phyloP scores from a whole-genome alignment of 1,140 invertebrate species.

The Caenorhabditis tropicalis region DNA sequence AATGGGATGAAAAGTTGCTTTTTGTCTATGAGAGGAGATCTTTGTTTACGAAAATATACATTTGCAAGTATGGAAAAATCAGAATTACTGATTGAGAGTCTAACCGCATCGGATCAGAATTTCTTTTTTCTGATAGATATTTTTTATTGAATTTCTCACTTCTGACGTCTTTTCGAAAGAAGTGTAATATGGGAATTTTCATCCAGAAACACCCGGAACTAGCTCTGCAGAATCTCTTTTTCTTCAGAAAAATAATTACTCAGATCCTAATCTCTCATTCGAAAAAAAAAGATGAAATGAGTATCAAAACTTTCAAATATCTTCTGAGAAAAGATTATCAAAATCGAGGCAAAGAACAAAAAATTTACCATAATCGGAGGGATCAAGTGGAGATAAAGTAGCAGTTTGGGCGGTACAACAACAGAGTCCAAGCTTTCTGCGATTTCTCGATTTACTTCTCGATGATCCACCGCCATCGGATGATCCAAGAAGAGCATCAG shows the following conservation, averaged over 20 bases:
- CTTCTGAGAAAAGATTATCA: background rate
- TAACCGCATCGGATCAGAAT: too few species aligned
- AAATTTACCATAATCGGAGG: constrained; percentile 6
- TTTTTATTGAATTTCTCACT: too few species aligned
- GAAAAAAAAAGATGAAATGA: background rate
- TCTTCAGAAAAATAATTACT: background rate
- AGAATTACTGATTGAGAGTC: too few species aligned
- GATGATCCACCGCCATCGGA: background rate
- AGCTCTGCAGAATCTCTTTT: background rate
- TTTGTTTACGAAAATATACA: background rate
- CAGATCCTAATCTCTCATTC: background rate
- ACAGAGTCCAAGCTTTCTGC: background rate
- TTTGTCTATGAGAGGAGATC: background rate
- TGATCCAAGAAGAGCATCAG: constrained; percentile 1
- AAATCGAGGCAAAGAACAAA: background rate
- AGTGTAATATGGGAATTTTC: too few species aligned
- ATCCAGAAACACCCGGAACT: background rate
- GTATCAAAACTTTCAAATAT: background rate
- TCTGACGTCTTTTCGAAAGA: too few species aligned
- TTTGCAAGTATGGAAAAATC: too few species aligned
- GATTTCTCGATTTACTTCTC: background rate
- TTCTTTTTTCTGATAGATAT: too few species aligned
- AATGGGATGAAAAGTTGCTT: background rate
- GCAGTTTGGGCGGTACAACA: constrained; percentile 9
- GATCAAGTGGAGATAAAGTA: constrained; percentile 1